Base-by-base conservation (phyloP, 2,888 invertebrate species). In the Anoncus sp. region DNA sequence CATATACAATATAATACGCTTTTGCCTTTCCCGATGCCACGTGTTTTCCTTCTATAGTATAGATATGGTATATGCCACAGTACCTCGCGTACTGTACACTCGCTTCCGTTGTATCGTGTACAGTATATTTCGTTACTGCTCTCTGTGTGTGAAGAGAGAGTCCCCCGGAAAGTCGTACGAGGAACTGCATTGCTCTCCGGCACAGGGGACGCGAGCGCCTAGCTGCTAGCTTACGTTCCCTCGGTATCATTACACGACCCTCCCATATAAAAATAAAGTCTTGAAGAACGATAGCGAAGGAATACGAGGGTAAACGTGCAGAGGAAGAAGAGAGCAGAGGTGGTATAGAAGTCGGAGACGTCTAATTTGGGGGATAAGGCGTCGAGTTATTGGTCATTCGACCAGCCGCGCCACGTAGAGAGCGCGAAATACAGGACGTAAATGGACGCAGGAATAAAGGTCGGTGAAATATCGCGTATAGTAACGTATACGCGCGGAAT, bases 311-410 rank as follows among this genome's bases (percentile, higher is more conserved):
- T 49, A 49, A 62, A 38, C 22, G 22, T 16, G n/a, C 27, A 14
- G 18, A 22, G 16, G 14, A 18, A 62, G 10, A 40, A 10, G 43
- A 60, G 43, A 65, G 55, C 38, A 60, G 57, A 57, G 43, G n/a
- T 3, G 18, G 40, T 59, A 53, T 63, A 47, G 45, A 71, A 62
- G 63, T 69, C 71, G 73, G 84, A 78, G 78, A 82, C 80, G 83
- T 83, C 86, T 87, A 87, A 87, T 87, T 87, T 86, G 83, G 81
- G 82, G 85, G 85, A 85, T 87, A 85, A 87, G 83, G 80, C 85
- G 78, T 79, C 83, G 84, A 85, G 84, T 87, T 87, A 86, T 87
- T 86, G 86, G 86, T 85, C 84, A 86, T 86, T 85, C 81, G 62
- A 67, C 66, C 67, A 63, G 78, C 49, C 67, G 59, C 53, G 77